Evolutionary conservation across 2,888 invertebrate genomes (phyloP), one percentile per base, ranked within the genome.

Genomic region (Eubasilissa splendida): DNA sequence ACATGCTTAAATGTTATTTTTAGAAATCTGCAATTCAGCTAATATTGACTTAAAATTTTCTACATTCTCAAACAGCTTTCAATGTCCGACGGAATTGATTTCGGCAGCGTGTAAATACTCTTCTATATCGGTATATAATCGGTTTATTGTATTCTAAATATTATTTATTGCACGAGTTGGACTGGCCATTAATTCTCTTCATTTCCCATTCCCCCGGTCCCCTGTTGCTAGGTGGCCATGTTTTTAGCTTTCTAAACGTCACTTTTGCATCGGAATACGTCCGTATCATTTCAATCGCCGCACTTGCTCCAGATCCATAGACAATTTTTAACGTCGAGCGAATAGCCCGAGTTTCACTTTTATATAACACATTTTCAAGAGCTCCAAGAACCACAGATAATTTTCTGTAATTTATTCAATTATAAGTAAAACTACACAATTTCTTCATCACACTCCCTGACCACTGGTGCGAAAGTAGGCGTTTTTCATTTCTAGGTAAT

Each of bases 361-460:
- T 71, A 71, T 71, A 33, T 71, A 71, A 71, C 71, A 71, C 71
- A 22, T 71, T 71, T 71, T 71, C 50, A 68, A 68, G 42, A 22
- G 53, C 71, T 71, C 12, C 11, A 12, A 68, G 53, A 52, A 68
- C 12, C 71, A 54, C 33, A 53, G 53, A 12, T 71, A 71, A 71
- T 71, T 53, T 33, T 22, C 31, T 56, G 54, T 14, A 71, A 71
- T 71, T 53, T 71, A n/a, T 53, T 53, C 71, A 10, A 71, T 68
- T 68, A 68, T 14, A 14, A 52, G 68, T 14, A 68, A n/a, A 68
- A 14, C 52, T 52, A 14, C 11, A 14, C 68, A 52, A 42, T 68
- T 68, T 68, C 52, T 68, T 68, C 50, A 63, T 63, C 42, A 7
- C 42, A 42, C 42, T 42, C 42, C 42, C 4, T 7, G 42, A 42